Evolutionary conservation across 2,113 vertebrate genomes (phyloP), one percentile per base, ranked within the genome.

Genomic region (Cephalopterus ornatus): DNA sequence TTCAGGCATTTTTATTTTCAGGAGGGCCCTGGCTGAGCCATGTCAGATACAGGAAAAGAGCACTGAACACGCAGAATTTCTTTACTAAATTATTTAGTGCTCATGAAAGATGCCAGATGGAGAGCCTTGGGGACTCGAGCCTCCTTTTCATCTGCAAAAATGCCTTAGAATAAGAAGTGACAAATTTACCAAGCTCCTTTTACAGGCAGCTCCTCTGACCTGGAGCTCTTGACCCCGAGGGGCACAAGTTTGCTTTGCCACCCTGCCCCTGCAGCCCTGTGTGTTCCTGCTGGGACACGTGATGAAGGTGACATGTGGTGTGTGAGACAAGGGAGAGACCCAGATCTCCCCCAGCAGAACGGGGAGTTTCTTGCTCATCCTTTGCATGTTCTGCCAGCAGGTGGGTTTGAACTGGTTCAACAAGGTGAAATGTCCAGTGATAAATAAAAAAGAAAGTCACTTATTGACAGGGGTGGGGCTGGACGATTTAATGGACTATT

Each of bases 41-140:
- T 17, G 53, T 79, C 81, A 89, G 44, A 68, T 55, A 62, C 0
- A 82, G 71, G 47, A 89, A 77, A 39, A 33, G 30, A 93, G 32
- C 49, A 26, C 35, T 67, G 71, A 85, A 77, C n/a, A 28, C 8
- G 21, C 80, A 88, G 63, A 22, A 39, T 88, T 95, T 65, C 80
- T 89, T 90, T 47, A 68, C 72, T 93, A n/a, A 96, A 95, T 95
- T 81, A 90, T 96, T 90, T 93, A 92, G 52, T 26, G 26, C 14
- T 89, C 28, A 32, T 61, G 85, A 92, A 90, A 96, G 56, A 72
- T 85, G 85, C 55, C 83, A 93, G 75, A 93, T 93, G 77, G 86
- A 88, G 63, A 88, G 27, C 91, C 74, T 33, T 91, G 55, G 82
- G 55, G 67, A 72, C 71, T 76, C 17, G 37, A 58, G 30, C 26